phyloP scores from a whole-genome alignment of 2,888 invertebrate genomes.

The Caenorhabditis virilis region DNA sequence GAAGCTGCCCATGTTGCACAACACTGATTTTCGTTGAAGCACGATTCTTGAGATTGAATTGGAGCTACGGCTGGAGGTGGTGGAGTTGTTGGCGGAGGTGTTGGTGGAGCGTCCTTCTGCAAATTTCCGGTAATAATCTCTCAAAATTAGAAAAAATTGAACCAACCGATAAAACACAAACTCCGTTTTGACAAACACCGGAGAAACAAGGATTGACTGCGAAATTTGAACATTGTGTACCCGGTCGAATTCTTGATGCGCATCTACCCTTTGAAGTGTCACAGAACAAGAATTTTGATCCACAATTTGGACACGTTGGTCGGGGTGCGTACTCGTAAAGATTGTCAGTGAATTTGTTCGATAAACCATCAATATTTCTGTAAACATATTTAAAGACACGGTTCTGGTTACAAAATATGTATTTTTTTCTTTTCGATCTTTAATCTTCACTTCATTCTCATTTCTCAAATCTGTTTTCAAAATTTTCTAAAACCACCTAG shows the following conservation, averaged over 20 bases:
- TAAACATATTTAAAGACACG: constrained; percentile 3
- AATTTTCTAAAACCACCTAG: too few species aligned
- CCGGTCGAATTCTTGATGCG: constrained; percentile 55
- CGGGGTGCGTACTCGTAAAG: constrained; percentile 59
- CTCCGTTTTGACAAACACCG: constrained; percentile 55
- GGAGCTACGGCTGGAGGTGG: constrained; percentile 13
- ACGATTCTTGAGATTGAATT: constrained; percentile 44
- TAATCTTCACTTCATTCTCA: too few species aligned
- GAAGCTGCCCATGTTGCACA: constrained; percentile 56
- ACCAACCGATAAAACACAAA: constrained; percentile 42
- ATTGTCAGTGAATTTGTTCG: constrained; percentile 63
- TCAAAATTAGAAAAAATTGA: neutral
- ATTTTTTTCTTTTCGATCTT: too few species aligned
- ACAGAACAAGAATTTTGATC: constrained; percentile 61
- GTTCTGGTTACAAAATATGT: too few species aligned
- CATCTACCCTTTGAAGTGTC: constrained; percentile 57
- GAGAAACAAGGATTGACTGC: constrained; percentile 54
- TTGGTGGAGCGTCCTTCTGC: constrained; percentile 18
- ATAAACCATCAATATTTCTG: constrained; percentile 59
- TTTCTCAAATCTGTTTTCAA: too few species aligned
- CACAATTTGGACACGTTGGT: constrained; percentile 55
- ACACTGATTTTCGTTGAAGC: constrained; percentile 64
- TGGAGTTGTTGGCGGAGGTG: constrained; percentile 26
- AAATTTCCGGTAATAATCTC: too few species aligned
- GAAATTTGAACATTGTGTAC: constrained; percentile 56